These are phyloP conservation scores for Dicerorhinus sumatrensis DNA, from an alignment of 2,113 vertebrate genomes.

Conservation along the genomic window DNA sequence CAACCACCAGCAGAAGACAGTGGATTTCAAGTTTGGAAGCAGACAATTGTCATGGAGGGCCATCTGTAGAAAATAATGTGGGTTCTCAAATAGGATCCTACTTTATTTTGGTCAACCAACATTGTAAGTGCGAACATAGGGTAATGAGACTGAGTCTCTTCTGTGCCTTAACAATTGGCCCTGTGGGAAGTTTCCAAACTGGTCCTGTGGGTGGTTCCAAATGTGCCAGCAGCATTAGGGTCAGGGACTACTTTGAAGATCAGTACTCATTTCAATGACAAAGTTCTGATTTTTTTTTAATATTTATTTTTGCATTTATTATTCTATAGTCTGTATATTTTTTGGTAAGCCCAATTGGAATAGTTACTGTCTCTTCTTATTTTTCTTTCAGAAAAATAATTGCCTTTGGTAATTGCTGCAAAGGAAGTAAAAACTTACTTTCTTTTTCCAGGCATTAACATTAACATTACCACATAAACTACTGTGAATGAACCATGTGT, in stretches of 20 bases:
- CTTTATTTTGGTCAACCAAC: neutral
- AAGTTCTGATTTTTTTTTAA: neutral
- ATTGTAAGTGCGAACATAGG: neutral
- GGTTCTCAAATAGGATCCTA: neutral
- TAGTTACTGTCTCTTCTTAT: neutral
- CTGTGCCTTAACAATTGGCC: neutral
- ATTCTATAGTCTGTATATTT: neutral
- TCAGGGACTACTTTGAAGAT: neutral
- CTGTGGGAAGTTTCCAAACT: neutral
- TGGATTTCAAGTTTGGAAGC: neutral
- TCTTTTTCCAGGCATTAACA: neutral
- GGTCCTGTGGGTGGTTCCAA: neutral
- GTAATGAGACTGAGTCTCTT: neutral
- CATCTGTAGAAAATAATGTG: neutral
- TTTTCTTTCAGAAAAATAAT: slow-evolving; percentile 49
- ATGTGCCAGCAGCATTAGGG: neutral
- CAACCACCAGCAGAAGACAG: neutral
- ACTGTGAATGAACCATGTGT: neutral
- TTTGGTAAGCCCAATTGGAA: neutral
- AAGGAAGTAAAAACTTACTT: slow-evolving; percentile 6
- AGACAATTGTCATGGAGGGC: neutral
- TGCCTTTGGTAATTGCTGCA: neutral
- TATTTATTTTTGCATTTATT: neutral
- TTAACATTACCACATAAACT: neutral
- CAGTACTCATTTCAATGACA: neutral